Conservation (phyloP, 2,888 invertebrate genomes). For the Cheilosia urbana region DNA sequence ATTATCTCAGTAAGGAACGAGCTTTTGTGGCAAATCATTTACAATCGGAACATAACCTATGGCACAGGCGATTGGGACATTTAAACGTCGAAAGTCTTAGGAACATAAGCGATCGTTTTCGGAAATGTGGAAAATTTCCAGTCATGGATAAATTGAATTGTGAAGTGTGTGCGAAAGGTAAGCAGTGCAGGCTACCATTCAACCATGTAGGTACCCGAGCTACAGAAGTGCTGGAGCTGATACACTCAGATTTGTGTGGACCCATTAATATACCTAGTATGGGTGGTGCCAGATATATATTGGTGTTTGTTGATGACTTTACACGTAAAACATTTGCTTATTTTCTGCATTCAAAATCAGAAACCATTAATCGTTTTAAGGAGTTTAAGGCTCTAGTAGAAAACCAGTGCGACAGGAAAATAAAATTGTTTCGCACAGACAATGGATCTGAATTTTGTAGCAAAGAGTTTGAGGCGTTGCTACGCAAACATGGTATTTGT, state of each 20-base stretch:
- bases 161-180: conserved; percentile 12
- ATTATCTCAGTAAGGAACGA: background rate
- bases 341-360: conserved; percentile 8
- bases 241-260: conserved; percentile 32
- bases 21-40: background rate
- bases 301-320: conserved; percentile 30
- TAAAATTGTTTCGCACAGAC: conserved; percentile 36
- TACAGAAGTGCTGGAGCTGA: conserved; percentile 13
- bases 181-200: conserved; percentile 18
- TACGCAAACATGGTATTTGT: conserved; percentile 9
- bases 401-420: conserved; percentile 51
- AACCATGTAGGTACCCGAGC: background rate
- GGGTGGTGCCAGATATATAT: conserved; percentile 16
- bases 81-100: background rate
- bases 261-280: conserved; percentile 1
- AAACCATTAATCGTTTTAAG: conserved; percentile 1
- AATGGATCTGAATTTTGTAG: conserved; percentile 33
- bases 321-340: conserved; percentile 6
- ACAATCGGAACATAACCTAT: background rate
- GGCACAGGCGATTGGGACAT: background rate
- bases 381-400: conserved; percentile 1
- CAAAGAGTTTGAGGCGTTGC: background rate
- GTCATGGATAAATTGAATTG: conserved; percentile 3
- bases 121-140: background rate
- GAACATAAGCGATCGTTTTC: background rate